A percentile compares a stretch with the other conserved stretches of the same genome.
Evolutionary conservation across 2,797 vertebrate genomes (phyloP).

Genomic region (Sebastes kiyomatsui): DNA sequence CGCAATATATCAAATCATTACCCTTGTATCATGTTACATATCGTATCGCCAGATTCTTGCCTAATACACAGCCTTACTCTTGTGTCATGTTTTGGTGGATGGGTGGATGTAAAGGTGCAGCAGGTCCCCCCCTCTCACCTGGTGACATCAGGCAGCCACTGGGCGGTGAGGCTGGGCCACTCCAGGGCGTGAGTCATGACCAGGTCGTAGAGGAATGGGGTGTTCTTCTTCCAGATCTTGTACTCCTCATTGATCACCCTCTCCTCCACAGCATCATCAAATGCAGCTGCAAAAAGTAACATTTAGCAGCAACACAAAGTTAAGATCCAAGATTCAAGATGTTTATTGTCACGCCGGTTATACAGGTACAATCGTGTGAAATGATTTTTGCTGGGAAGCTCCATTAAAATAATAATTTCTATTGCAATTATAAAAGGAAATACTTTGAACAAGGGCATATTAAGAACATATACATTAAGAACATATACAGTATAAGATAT

Average conservation of each 20-base stretch:
- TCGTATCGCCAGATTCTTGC: too few species aligned
- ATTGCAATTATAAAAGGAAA: too few species aligned
- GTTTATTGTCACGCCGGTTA: too few species aligned
- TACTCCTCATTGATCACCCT: conserved; percentile 98
- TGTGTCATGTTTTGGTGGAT: neutral
- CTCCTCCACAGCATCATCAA: conserved; percentile 98
- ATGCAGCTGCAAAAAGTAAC: conserved; percentile 84
- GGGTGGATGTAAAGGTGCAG: neutral
- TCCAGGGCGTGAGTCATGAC: conserved; percentile 99
- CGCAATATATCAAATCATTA: fast-evolving
- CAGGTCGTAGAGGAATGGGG: conserved; percentile 96
- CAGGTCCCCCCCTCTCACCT: conserved; percentile 78
- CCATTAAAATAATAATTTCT: too few species aligned
- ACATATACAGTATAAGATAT: too few species aligned
- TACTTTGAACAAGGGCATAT: too few species aligned
- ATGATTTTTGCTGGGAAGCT: too few species aligned
- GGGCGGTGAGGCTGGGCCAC: conserved; percentile 97
- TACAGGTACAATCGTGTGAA: too few species aligned
- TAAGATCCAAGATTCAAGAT: too few species aligned
- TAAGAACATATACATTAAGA: too few species aligned
- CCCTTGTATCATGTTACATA: too few species aligned
- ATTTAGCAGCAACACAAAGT: neutral
- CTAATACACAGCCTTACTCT: too few species aligned
- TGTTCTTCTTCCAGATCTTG: conserved; percentile 99
- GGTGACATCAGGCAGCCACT: conserved; percentile 98